phyloP scores from a whole-genome alignment of 2,113 vertebrate species.

The Panthera leo region DNA sequence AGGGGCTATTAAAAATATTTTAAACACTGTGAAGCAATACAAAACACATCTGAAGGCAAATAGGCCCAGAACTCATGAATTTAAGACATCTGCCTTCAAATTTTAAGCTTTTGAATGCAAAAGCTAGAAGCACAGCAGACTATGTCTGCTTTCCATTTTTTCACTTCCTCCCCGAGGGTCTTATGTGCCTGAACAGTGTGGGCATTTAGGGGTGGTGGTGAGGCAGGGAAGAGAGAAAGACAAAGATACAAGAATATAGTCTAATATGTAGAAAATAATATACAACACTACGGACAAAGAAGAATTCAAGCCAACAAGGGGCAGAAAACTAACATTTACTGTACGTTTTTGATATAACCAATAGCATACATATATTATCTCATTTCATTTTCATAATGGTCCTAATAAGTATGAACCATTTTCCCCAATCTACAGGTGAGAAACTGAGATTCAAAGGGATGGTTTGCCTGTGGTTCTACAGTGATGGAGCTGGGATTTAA shows the following conservation, averaged over 20 bases:
- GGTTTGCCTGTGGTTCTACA: neutral
- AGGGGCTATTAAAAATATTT: neutral
- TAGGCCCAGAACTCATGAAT: neutral
- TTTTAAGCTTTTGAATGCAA: neutral
- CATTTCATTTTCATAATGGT: neutral
- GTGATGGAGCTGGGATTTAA: neutral
- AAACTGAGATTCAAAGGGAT: neutral
- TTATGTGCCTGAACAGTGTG: neutral
- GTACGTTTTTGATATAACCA: neutral
- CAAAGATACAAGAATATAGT: neutral
- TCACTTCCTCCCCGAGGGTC: neutral
- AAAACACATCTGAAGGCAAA: neutral
- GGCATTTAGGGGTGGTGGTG: too few relatives aligned
- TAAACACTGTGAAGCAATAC: neutral
- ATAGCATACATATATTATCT: neutral
- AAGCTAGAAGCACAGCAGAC: neutral
- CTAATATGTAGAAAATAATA: neutral
- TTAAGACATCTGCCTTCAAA: neutral
- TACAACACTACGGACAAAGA: neutral
- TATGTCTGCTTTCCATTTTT: neutral
- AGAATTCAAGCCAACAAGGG: neutral
- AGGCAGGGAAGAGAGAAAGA: neutral
- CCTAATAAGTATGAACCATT: neutral
- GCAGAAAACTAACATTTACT: neutral
- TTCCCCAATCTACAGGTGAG: neutral